Percentiles rank a stretch among this genome's conserved stretches.
Evolutionary conservation across 2,888 invertebrate species (phyloP).

Genomic region (Polydrusus pterygomalis): DNA sequence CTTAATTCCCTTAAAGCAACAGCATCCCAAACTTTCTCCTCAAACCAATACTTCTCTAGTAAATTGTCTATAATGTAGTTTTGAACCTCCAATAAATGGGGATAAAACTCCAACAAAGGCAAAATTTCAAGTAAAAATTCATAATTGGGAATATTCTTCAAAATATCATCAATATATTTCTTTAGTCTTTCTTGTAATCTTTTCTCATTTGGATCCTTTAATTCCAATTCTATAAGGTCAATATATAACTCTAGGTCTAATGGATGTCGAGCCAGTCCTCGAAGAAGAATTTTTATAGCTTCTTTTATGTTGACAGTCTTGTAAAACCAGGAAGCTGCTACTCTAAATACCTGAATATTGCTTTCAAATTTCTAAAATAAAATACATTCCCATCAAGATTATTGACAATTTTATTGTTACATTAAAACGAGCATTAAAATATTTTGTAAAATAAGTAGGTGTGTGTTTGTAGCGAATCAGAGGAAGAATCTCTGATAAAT

Average conservation of each 20-base stretch:
- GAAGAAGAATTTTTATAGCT: constrained; percentile 40
- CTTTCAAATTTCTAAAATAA: constrained; percentile 41
- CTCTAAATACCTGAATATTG: constrained; percentile 42
- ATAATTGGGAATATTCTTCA: constrained; percentile 29
- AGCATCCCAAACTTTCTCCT: constrained; percentile 47
- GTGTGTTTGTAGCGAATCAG: too few species aligned
- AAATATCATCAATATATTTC: constrained; percentile 38
- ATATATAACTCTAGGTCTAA: constrained; percentile 37
- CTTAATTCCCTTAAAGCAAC: constrained; percentile 48
- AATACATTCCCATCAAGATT: background rate
- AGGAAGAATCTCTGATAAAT: too few species aligned
- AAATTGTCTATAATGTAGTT: constrained; percentile 40
- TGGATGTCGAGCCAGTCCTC: constrained; percentile 43
- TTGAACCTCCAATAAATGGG: constrained; percentile 14
- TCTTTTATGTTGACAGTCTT: constrained; percentile 23
- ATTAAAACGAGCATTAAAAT: too few species aligned
- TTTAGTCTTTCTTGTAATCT: constrained; percentile 31
- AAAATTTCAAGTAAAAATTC: constrained; percentile 43
- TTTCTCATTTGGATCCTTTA: constrained; percentile 1
- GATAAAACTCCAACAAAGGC: constrained; percentile 33
- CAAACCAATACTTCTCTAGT: constrained; percentile 36
- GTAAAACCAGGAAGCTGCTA: constrained; percentile 45
- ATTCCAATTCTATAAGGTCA: constrained; percentile 46
- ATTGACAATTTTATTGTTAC: too few species aligned
- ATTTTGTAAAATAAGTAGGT: too few species aligned